Conservation (phyloP, 2,888 invertebrate species). For the Branchellion lobata region DNA sequence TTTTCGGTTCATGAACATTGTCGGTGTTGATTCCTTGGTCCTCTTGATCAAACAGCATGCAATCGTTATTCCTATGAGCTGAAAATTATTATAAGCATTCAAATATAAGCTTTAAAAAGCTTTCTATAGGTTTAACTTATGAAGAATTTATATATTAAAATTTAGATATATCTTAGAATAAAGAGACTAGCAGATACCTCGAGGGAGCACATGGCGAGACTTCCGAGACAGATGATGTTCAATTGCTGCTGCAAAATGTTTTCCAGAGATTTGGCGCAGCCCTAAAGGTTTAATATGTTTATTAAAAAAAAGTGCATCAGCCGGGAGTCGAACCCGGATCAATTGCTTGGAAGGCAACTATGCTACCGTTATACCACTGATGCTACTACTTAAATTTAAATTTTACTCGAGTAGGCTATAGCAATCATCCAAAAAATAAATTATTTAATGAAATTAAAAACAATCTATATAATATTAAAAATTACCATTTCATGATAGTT, state of each 20-base stretch:
- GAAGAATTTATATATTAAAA: too few relatives aligned
- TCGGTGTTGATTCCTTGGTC: conserved; percentile 15
- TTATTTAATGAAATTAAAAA: too few relatives aligned
- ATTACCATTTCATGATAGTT: too few relatives aligned
- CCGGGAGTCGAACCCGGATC: background rate
- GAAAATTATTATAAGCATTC: background rate
- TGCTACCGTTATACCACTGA: too few relatives aligned
- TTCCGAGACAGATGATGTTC: conserved; percentile 9
- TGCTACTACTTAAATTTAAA: too few relatives aligned
- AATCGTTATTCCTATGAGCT: conserved; percentile 11
- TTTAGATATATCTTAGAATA: too few relatives aligned
- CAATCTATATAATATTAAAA: too few relatives aligned
- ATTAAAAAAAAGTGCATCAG: background rate
- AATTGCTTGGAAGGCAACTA: background rate
- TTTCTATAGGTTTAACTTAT: too few relatives aligned
- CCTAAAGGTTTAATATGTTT: background rate
- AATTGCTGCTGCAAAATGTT: conserved; percentile 19
- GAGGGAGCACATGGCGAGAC: conserved; percentile 6
- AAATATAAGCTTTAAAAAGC: background rate
- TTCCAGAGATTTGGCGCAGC: conserved; percentile 26
- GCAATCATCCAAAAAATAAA: too few relatives aligned
- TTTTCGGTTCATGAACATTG: background rate
- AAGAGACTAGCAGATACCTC: too few relatives aligned
- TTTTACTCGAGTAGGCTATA: too few relatives aligned
- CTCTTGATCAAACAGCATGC: conserved; percentile 30